These are phyloP conservation scores for Megaptera novaeangliae DNA, from an alignment of 2,113 vertebrate species.

Conservation along the genomic window DNA sequence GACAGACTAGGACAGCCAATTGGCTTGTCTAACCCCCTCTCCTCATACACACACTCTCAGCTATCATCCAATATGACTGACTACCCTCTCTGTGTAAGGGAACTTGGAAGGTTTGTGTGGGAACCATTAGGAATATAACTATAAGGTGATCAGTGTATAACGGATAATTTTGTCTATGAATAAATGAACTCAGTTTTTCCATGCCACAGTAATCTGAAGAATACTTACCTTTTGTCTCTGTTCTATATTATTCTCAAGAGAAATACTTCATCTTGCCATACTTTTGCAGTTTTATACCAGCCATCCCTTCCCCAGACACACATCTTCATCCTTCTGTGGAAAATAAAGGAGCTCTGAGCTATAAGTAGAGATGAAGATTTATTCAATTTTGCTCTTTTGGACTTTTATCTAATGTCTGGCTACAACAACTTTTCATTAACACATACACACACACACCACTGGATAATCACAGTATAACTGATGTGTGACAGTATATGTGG, in stretches of 20 bases:
- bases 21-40: background rate
- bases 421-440: background rate
- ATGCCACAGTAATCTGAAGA: background rate
- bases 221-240: background rate
- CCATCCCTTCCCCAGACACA: background rate
- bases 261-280: background rate
- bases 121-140: background rate
- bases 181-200: background rate
- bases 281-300: background rate
- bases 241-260: background rate
- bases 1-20: background rate
- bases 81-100: background rate
- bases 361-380: background rate
- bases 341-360: background rate
- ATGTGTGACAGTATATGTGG: background rate
- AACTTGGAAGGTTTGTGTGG: background rate
- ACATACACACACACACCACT: background rate
- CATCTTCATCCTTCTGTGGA: background rate
- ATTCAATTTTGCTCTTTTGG: background rate
- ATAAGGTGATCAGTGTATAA: background rate
- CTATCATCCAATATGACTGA: background rate
- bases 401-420: background rate
- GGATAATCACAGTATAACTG: background rate
- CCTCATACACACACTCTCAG: background rate
- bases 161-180: background rate